These are phyloP conservation scores for Drosophila eugracilis DNA, from an alignment of 1,140 invertebrate species.

Conservation along the genomic window DNA sequence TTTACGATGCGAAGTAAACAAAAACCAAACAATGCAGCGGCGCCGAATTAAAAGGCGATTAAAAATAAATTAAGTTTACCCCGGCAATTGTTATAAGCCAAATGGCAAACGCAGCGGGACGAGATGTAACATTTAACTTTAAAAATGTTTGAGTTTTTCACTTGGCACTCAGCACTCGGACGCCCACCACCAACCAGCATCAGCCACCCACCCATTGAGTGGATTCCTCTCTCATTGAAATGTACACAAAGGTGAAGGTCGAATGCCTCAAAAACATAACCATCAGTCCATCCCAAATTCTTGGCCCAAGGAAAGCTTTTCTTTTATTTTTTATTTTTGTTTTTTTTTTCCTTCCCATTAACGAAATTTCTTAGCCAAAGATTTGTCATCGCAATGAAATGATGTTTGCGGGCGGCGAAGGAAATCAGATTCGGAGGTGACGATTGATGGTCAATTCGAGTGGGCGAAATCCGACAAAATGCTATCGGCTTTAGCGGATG, in stretches of 20 bases:
- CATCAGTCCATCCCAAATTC: background rate
- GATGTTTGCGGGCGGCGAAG: conserved; percentile 8
- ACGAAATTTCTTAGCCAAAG: conserved; percentile 68
- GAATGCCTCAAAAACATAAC: conserved; percentile 18
- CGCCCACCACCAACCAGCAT: background rate
- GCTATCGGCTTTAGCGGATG: conserved; percentile 21
- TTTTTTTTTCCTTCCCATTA: conserved; percentile 41
- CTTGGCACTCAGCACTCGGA: no score
- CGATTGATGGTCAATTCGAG: conserved; percentile 35
- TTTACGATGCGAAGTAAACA: conserved; percentile 73
- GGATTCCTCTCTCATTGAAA: conserved; percentile 35
- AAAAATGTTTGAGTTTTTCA: conserved; percentile 39
- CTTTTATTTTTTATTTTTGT: conserved; percentile 33
- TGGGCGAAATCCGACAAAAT: conserved; percentile 23
- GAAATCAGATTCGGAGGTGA: conserved; percentile 40
- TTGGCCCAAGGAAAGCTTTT: conserved; percentile 30
- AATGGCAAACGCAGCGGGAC: conserved; percentile 60
- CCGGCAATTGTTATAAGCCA: conserved; percentile 69
- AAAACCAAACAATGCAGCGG: conserved; percentile 65
- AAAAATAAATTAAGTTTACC: conserved; percentile 82
- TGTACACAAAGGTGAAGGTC: conserved; percentile 74
- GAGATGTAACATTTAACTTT: conserved; percentile 52
- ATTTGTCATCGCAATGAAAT: conserved; percentile 65
- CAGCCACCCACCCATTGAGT: background rate
- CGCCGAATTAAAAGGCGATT: conserved; percentile 77